These are phyloP conservation scores for Stomatorhinus walkeri DNA, from an alignment of 2,797 vertebrate species.

Conservation along the genomic window DNA sequence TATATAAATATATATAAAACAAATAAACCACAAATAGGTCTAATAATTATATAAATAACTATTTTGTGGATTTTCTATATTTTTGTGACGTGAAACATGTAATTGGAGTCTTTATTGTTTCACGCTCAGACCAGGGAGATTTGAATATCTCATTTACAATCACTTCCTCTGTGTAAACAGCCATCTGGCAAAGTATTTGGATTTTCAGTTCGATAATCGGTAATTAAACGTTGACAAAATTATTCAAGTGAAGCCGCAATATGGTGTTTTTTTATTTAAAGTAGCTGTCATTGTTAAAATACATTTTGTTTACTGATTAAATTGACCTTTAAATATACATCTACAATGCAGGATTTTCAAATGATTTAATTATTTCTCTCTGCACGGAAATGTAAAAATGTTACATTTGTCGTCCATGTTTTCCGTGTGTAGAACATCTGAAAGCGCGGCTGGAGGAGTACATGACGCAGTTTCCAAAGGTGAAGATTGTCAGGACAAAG, in stretches of 20 bases:
- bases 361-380: neutral
- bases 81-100: neutral
- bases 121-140: neutral
- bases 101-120: neutral
- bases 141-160: neutral
- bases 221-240: neutral
- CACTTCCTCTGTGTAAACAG: neutral
- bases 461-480: constrained; percentile 75
- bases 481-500: constrained; percentile 77
- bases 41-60: neutral
- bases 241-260: neutral
- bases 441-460: constrained; percentile 74
- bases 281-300: neutral
- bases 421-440: constrained; percentile 63
- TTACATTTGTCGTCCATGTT: constrained; percentile 6
- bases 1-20: neutral
- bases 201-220: constrained; percentile 15
- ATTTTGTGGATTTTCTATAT: neutral
- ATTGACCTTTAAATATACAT: neutral
- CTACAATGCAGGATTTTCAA: neutral
- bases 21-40: neutral
- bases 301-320: neutral
- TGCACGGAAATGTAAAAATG: neutral
- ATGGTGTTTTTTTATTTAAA: neutral
- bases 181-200: constrained; percentile 8